These are phyloP conservation scores for Drosophila limbata DNA, from an alignment of 2,888 invertebrate species.

Conservation along the genomic window DNA sequence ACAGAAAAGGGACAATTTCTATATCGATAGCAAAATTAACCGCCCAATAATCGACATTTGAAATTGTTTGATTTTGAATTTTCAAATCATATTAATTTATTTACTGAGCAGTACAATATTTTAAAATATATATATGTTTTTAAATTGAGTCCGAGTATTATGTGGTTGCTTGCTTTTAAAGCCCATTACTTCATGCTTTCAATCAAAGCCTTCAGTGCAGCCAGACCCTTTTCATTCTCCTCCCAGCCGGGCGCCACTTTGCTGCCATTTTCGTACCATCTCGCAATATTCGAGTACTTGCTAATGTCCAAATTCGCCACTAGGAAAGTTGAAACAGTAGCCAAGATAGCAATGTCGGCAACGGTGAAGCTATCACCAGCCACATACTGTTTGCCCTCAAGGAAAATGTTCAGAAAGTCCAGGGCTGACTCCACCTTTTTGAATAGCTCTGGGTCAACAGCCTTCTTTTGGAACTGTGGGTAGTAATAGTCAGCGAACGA, in stretches of 20 bases:
- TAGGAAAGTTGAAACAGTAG: constrained; percentile 89
- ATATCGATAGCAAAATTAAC: neutral
- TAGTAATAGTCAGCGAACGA: constrained; percentile 89
- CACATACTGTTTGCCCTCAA: constrained; percentile 89
- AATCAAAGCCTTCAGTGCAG: constrained; percentile 85
- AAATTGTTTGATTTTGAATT: neutral
- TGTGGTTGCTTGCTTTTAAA: neutral
- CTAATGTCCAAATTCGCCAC: constrained; percentile 88
- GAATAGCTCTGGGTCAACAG: constrained; percentile 88
- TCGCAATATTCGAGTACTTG: constrained; percentile 89
- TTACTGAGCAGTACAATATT: neutral
- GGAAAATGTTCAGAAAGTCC: constrained; percentile 89
- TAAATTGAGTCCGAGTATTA: neutral
- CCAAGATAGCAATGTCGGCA: constrained; percentile 90
- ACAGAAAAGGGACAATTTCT: too few relatives aligned
- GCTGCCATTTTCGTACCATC: constrained; percentile 88
- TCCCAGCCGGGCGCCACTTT: constrained; percentile 87
- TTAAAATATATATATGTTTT: neutral
- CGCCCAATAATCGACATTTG: neutral
- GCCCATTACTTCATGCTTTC: constrained; percentile 5
- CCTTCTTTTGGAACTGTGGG: constrained; percentile 87
- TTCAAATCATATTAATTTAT: neutral
- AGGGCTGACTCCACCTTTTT: constrained; percentile 89
- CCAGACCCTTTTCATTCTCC: constrained; percentile 87
- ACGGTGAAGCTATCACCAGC: constrained; percentile 91